Evolutionary conservation across 2,888 invertebrate genomes (phyloP).

Genomic region (Caenorhabditis macrosperma): DNA sequence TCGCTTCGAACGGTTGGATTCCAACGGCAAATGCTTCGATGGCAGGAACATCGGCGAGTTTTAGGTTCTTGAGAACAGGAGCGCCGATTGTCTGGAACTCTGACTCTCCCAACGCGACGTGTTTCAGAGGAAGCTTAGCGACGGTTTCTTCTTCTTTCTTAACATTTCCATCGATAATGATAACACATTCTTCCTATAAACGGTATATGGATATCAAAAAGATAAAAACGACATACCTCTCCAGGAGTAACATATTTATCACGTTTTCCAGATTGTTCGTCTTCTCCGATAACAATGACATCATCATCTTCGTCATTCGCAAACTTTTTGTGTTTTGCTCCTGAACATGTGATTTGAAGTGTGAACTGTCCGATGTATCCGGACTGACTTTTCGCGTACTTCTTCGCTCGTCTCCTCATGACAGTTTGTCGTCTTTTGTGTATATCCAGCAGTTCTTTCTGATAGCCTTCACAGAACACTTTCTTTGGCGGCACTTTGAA

Average conservation of each 20-base stretch:
- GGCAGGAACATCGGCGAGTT: constrained; percentile 1
- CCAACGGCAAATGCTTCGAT: constrained; percentile 48
- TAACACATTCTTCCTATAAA: constrained; percentile 11
- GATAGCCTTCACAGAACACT: constrained; percentile 28
- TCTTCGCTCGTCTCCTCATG: constrained; percentile 6
- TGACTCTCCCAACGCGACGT: constrained; percentile 36
- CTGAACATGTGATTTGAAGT: too few species aligned
- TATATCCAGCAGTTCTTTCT: constrained; percentile 10
- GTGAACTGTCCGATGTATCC: too few species aligned
- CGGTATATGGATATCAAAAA: not conserved
- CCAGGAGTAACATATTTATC: constrained; percentile 18
- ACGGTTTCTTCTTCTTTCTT: not conserved
- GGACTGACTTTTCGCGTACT: not conserved
- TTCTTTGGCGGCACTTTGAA: constrained; percentile 46
- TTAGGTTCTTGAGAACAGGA: constrained; percentile 7
- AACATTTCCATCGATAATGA: not conserved
- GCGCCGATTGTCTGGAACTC: constrained; percentile 27
- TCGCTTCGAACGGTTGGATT: constrained; percentile 59
- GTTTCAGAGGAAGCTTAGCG: not conserved
- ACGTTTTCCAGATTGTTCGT: not conserved
- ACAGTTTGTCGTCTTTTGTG: constrained; percentile 9
- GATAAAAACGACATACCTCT: constrained; percentile 3
- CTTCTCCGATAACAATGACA: constrained; percentile 8
- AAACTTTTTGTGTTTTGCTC: constrained; percentile 21
- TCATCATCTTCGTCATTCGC: constrained; percentile 23